phyloP scores from a whole-genome alignment of 2,113 vertebrate species.

The Carettochelys insculpta region DNA sequence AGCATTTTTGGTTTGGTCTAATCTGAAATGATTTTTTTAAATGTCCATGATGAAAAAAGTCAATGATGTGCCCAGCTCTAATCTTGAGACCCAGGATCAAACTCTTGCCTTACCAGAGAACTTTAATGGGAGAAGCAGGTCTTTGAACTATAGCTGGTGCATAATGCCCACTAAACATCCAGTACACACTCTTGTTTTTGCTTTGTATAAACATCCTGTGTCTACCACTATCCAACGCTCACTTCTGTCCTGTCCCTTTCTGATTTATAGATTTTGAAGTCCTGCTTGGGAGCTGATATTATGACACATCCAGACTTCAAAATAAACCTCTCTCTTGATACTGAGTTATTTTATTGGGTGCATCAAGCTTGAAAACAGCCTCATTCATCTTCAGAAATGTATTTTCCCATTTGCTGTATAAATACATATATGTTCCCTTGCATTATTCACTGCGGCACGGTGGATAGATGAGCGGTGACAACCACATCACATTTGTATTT shows the following conservation, averaged over 20 bases:
- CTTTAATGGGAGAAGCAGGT: not conserved
- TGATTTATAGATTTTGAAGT: slow-evolving; percentile 68
- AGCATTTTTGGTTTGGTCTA: not conserved
- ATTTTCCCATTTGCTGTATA: slow-evolving; percentile 77
- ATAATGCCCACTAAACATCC: not conserved
- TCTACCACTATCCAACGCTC: not conserved
- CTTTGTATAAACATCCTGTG: not conserved
- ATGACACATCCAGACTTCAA: slow-evolving; percentile 69
- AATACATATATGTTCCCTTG: slow-evolving; percentile 72
- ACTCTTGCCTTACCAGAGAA: not conserved
- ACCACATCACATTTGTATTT: slow-evolving; percentile 58
- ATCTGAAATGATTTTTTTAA: not conserved
- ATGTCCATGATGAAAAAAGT: not conserved
- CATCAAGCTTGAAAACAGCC: slow-evolving; percentile 72
- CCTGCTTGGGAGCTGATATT: slow-evolving; percentile 70
- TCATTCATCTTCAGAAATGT: slow-evolving; percentile 74
- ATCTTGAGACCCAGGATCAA: not conserved
- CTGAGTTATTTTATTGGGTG: slow-evolving; percentile 70
- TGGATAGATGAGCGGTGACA: slow-evolving; percentile 68
- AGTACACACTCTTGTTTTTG: not conserved
- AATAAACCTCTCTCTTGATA: slow-evolving; percentile 78
- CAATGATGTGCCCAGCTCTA: not conserved
- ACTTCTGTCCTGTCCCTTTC: slow-evolving; percentile 17
- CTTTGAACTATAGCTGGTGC: not conserved
- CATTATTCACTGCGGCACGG: slow-evolving; percentile 66